Percentiles rank a stretch among this genome's conserved stretches.
These are phyloP conservation scores for Parazoanthus atlanticus DNA, from an alignment of 92 coral and sea anemone genomes.

Conservation along the genomic window DNA sequence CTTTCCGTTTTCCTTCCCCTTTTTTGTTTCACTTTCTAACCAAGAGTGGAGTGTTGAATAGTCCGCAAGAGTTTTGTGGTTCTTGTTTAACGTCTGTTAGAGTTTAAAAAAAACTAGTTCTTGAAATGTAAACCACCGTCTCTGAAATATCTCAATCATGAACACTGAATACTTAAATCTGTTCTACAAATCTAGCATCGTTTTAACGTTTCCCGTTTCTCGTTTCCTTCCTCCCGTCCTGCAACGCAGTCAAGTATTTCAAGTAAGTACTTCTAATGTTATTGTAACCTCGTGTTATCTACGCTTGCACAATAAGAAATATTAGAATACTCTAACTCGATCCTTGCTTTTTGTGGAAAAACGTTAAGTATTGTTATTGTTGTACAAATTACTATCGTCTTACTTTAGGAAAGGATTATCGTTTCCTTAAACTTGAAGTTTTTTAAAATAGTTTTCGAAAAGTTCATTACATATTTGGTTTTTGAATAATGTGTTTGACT, in stretches of 20 bases:
- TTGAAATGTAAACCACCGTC: background rate
- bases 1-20: background rate
- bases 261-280: conserved; percentile 66
- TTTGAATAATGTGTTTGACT: too few relatives aligned
- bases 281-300: background rate
- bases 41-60: background rate
- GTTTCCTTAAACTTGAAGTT: background rate
- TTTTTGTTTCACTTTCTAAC: background rate
- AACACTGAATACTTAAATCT: background rate
- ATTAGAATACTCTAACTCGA: background rate
- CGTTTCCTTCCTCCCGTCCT: conserved; percentile 4
- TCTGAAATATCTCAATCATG: background rate
- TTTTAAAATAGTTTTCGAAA: too few relatives aligned
- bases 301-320: background rate
- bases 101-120: background rate
- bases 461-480: too few relatives aligned
- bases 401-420: background rate
- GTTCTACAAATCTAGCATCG: background rate
- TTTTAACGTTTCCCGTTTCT: conserved; percentile 23
- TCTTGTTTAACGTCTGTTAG: background rate
- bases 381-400: background rate
- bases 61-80: background rate
- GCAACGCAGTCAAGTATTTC: conserved; percentile 78
- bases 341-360: too few relatives aligned
- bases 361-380: background rate